Conservation (phyloP, 2,113 vertebrate species). For the Hippocampus mohnikei region DNA sequence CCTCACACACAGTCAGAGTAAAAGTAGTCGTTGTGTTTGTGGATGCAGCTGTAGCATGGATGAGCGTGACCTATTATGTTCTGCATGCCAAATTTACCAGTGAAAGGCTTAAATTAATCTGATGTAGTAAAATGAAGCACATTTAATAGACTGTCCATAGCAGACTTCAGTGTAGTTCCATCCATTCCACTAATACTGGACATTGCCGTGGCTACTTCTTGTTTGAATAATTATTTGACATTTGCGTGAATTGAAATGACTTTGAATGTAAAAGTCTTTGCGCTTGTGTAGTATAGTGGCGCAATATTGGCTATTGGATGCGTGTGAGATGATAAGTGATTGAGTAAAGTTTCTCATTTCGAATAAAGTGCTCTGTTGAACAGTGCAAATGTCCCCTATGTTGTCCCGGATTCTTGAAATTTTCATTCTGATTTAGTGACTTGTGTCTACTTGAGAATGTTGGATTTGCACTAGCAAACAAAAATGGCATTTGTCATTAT, state of each 20-base stretch:
- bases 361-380: neutral
- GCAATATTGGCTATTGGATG: neutral
- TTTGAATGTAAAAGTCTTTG: neutral
- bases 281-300: neutral
- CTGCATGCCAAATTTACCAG: conserved; percentile 40
- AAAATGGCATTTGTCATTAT: conserved; percentile 23
- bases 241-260: neutral
- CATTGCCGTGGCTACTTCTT: neutral
- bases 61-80: conserved; percentile 43
- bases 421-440: conserved; percentile 5
- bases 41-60: conserved; percentile 21
- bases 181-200: conserved; percentile 3
- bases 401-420: conserved; percentile 1
- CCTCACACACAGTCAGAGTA: conserved; percentile 11
- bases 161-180: conserved; percentile 2
- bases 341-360: neutral
- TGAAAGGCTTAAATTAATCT: conserved; percentile 49
- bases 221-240: neutral
- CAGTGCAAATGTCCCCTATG: neutral
- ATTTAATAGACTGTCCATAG: conserved; percentile 34
- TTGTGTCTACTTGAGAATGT: conserved; percentile 21
- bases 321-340: neutral
- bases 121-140: conserved; percentile 39
- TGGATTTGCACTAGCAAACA: conserved; percentile 14
- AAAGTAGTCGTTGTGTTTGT: conserved; percentile 29